Evolutionary conservation across 37 sponge, comb jelly and placozoan species (phyloP), one percentile per base, ranked within the genome.

Genomic region (Halichondria panicea): DNA sequence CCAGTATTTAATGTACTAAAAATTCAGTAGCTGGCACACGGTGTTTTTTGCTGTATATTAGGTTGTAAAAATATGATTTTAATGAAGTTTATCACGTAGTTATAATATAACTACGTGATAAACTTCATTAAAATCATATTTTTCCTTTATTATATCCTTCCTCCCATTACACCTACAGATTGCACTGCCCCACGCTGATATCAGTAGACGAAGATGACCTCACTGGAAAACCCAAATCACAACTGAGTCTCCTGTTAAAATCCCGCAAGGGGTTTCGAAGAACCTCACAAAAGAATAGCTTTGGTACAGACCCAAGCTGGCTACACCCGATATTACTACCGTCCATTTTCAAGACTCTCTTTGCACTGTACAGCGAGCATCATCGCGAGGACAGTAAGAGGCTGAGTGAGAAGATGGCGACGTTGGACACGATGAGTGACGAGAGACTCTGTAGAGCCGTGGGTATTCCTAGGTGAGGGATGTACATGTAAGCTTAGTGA

Each of bases 311-410:
- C 68, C 60, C 75, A 35, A 38, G 68, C 25, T 75, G 75, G 75
- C 83, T 82, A 22, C 68, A 82, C 59, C 91, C 87, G 6, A 53
- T 77, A 24, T 45, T 85, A 37, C 83, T 90, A 18, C 80, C 81
- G 12, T 67, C 70, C 55, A 76, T 85, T 68, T 75, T 67, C 73
- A 81, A 81, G 4, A 72, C 91, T 0, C 74, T 89, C 27, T 80
- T 78, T 34, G 34, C 64, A 35, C 71, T 89, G 27, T 89, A 89
- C 72, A 69, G 43, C 18, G 76, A 48, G 15, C 80, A 84, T 70
- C 50, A 79, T 46, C 56, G 72, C 2, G 65, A 63, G 2, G 79
- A 73, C 40, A 75, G 79, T 71, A 15, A 31, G 36, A 71, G 63
- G 54, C 50, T 81, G 8, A 60, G 24, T 0, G 35, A n/a, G 0